Conservation (phyloP, 2,888 invertebrate species). For the Agrochola litura region DNA sequence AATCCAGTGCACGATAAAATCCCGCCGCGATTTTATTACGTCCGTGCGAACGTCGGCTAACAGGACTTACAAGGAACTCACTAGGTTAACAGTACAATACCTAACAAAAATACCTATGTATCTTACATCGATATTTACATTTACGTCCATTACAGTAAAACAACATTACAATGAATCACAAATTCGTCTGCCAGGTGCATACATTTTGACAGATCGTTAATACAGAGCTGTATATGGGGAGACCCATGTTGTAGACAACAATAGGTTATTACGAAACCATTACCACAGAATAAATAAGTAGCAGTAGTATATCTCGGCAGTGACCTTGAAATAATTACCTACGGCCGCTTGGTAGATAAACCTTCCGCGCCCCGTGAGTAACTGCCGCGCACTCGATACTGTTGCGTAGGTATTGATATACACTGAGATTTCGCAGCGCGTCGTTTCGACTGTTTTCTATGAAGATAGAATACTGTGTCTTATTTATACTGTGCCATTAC, state of each 20-base stretch:
- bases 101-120: neutral
- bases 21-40: too few species aligned
- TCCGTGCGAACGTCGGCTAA: too few species aligned
- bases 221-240: constrained; percentile 16
- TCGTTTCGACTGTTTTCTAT: too few species aligned
- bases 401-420: too few species aligned
- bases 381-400: too few species aligned
- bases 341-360: too few species aligned
- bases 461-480: too few species aligned
- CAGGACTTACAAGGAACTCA: neutral
- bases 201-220: constrained; percentile 30
- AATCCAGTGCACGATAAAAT: too few species aligned
- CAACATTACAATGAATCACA: constrained; percentile 20
- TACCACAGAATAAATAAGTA: neutral
- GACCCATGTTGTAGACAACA: constrained; percentile 35
- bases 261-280: constrained; percentile 39
- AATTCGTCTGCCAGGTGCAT: constrained; percentile 27
- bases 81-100: neutral
- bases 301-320: too few species aligned
- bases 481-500: neutral
- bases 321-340: too few species aligned
- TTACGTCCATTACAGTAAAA: constrained; percentile 2
- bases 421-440: too few species aligned
- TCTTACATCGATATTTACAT: neutral
- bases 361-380: too few species aligned